These are phyloP conservation scores for Drosophila mimica DNA, from an alignment of 2,888 invertebrate species.

Conservation along the genomic window DNA sequence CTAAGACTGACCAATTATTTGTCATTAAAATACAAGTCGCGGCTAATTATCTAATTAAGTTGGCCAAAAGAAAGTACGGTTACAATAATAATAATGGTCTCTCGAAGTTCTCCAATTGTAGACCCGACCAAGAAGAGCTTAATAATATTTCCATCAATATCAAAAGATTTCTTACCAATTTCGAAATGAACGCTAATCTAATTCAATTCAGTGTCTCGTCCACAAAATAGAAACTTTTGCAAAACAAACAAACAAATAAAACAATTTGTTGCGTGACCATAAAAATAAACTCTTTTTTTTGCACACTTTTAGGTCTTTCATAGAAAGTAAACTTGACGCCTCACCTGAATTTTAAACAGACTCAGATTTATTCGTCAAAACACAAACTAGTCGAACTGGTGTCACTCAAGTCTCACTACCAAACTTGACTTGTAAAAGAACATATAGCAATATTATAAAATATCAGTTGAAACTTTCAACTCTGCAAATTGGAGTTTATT, in stretches of 20 bases:
- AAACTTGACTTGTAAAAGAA: constrained; percentile 16
- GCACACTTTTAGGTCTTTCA: constrained; percentile 52
- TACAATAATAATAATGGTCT: constrained; percentile 66
- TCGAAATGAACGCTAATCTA: constrained; percentile 32
- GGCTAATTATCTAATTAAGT: constrained; percentile 59
- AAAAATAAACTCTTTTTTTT: constrained; percentile 43
- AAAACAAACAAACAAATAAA: constrained; percentile 56
- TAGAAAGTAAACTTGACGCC: constrained; percentile 65
- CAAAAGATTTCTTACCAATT: background rate
- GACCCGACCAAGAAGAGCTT: background rate
- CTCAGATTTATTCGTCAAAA: constrained; percentile 47
- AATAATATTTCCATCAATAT: background rate
- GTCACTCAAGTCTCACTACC: constrained; percentile 10
- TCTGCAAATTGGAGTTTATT: constrained; percentile 34
- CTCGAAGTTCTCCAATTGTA: constrained; percentile 14
- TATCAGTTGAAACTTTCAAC: constrained; percentile 18
- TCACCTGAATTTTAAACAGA: constrained; percentile 59
- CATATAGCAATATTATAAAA: constrained; percentile 25
- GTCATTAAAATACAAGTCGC: constrained; percentile 42
- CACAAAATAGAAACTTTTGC: constrained; percentile 61
- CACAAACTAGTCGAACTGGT: constrained; percentile 43
- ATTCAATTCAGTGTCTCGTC: constrained; percentile 36
- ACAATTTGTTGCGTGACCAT: constrained; percentile 46
- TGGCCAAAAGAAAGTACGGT: constrained; percentile 56
- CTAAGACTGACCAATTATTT: constrained; percentile 53